Evolutionary conservation across 1,140 invertebrate species (phyloP).

Genomic region (Parapsyche elsis): DNA sequence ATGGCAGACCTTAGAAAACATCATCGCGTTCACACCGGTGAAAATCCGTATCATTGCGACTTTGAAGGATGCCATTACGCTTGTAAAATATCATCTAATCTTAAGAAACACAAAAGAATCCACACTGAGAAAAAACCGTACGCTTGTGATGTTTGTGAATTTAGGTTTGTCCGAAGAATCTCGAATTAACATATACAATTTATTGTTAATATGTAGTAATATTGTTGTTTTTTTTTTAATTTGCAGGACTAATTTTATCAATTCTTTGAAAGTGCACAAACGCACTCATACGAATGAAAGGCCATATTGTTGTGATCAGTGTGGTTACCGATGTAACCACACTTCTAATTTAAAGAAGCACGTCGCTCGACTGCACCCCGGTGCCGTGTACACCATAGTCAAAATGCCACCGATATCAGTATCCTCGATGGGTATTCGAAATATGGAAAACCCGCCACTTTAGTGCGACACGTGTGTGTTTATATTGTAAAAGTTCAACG

Average conservation of each 20-base stretch:
- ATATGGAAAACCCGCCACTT: slow-evolving; percentile 12
- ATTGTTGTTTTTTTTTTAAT: slow-evolving; percentile 2
- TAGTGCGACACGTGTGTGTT: background rate
- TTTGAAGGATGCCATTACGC: slow-evolving; percentile 54
- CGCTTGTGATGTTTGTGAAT: slow-evolving; percentile 77
- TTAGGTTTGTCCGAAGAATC: slow-evolving; percentile 56
- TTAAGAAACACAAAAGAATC: slow-evolving; percentile 66
- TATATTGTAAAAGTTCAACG: too few species aligned
- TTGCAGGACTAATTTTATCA: slow-evolving; percentile 55
- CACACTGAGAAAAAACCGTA: slow-evolving; percentile 72
- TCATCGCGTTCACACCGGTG: slow-evolving; percentile 52
- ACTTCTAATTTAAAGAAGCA: slow-evolving; percentile 67
- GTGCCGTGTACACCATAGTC: slow-evolving; percentile 46
- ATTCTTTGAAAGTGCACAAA: slow-evolving; percentile 60
- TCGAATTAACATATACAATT: background rate
- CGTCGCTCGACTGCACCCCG: slow-evolving; percentile 59
- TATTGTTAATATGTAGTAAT: background rate
- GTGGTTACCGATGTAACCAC: slow-evolving; percentile 65
- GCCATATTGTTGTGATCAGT: slow-evolving; percentile 62
- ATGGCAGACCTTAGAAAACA: slow-evolving; percentile 56
- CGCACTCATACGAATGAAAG: slow-evolving; percentile 62
- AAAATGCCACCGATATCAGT: slow-evolving; percentile 34
- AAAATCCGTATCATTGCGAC: slow-evolving; percentile 54
- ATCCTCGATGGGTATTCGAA: slow-evolving; percentile 26
- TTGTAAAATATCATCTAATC: slow-evolving; percentile 58